Percentiles rank a stretch among this genome's conserved stretches.
phyloP scores from a whole-genome alignment of 2,797 vertebrate genomes.

The Borostomias antarcticus region DNA sequence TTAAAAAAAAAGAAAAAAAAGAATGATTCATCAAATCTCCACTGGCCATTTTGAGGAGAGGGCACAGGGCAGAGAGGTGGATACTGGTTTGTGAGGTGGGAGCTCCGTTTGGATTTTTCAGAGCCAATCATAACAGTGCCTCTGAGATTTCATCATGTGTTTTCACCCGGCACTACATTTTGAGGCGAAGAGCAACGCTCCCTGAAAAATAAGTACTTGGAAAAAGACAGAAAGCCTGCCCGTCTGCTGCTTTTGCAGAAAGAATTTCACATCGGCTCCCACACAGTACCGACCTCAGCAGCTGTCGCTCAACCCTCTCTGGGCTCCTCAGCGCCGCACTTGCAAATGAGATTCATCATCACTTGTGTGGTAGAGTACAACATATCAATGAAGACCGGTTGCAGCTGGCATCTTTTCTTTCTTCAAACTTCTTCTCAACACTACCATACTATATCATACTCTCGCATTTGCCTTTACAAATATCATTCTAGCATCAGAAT shows the following conservation, averaged over 20 bases:
- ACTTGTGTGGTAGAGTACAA: conserved; percentile 67
- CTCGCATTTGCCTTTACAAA: conserved; percentile 59
- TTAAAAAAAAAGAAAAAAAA: conserved; percentile 51
- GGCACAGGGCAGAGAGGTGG: conserved; percentile 54
- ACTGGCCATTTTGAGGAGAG: conserved; percentile 68
- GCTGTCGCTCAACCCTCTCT: conserved; percentile 55
- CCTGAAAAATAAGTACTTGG: conserved; percentile 45
- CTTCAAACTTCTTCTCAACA: conserved; percentile 63
- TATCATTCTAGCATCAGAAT: conserved; percentile 62
- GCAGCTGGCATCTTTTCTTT: conserved; percentile 67
- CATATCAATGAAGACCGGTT: conserved; percentile 66
- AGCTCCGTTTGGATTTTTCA: conserved; percentile 55
- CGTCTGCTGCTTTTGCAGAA: conserved; percentile 46
- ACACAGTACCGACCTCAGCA: conserved; percentile 54
- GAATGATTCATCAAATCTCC: conserved; percentile 80
- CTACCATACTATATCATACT: conserved; percentile 59
- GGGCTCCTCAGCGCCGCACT: conserved; percentile 63
- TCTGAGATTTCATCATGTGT: conserved; percentile 67
- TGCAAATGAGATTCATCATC: conserved; percentile 78
- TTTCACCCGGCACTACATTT: conserved; percentile 55
- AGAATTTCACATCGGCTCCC: conserved; percentile 59
- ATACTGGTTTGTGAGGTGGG: conserved; percentile 48
- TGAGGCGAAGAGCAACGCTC: conserved; percentile 36
- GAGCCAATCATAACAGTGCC: conserved; percentile 61
- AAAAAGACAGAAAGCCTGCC: conserved; percentile 52